Evolutionary conservation across 2,888 invertebrate species (phyloP).

Genomic region (Oegoconia quadripuncta): DNA sequence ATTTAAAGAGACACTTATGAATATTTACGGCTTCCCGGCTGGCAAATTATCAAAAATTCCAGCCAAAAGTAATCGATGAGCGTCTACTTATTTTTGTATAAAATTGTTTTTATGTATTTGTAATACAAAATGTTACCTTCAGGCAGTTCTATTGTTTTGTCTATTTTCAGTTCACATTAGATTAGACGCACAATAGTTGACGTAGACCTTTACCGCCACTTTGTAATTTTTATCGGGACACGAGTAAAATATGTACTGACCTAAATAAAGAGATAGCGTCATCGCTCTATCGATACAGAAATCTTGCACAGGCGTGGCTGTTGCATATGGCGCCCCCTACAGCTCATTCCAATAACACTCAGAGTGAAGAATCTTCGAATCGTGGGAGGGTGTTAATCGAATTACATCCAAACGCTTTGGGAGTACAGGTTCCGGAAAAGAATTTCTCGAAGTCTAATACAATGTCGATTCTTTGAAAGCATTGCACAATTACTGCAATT

Average conservation of each 20-base stretch:
- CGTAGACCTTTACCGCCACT: slow-evolving; percentile 13
- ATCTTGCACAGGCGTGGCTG: slow-evolving; percentile 54
- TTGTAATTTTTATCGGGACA: slow-evolving; percentile 58
- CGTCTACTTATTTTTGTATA: slow-evolving; percentile 24
- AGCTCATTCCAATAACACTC: slow-evolving; percentile 12
- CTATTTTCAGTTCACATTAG: slow-evolving; percentile 9
- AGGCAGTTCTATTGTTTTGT: background rate
- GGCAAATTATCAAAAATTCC: slow-evolving; percentile 33
- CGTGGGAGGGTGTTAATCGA: slow-evolving; percentile 11
- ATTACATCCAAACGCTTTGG: too few relatives aligned
- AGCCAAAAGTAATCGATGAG: slow-evolving; percentile 28
- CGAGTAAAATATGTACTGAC: slow-evolving; percentile 67
- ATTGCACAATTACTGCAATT: too few relatives aligned
- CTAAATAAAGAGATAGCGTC: slow-evolving; percentile 66
- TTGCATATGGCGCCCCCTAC: slow-evolving; percentile 32
- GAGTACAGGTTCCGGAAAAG: too few relatives aligned
- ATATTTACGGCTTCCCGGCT: slow-evolving; percentile 15
- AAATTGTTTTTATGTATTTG: background rate
- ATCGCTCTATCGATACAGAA: slow-evolving; percentile 47
- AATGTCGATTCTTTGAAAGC: too few relatives aligned
- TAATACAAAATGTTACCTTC: background rate
- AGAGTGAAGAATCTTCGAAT: slow-evolving; percentile 6
- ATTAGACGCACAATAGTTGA: slow-evolving; percentile 11
- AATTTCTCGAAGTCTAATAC: too few relatives aligned
- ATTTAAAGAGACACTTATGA: slow-evolving; percentile 4